These are phyloP conservation scores for Chaitophorus viminalis DNA, from an alignment of 2,888 invertebrate genomes.

Conservation along the genomic window DNA sequence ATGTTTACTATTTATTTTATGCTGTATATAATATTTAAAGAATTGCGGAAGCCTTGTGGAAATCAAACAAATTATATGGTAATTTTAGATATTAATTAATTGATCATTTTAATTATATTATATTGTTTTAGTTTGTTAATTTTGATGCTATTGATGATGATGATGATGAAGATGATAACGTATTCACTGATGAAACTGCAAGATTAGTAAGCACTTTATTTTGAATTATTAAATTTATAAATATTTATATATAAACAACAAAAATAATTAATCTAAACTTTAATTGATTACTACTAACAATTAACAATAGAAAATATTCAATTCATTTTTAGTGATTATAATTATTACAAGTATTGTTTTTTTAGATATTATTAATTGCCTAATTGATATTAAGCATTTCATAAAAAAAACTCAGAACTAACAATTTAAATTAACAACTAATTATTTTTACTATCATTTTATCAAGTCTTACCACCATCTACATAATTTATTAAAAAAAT, in stretches of 20 bases:
- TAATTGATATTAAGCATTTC: too few relatives aligned
- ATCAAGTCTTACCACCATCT: too few relatives aligned
- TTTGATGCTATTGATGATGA: constrained; percentile 45
- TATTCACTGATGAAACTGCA: constrained; percentile 54
- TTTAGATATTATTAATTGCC: too few relatives aligned
- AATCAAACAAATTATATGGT: constrained; percentile 75
- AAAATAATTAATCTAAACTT: neutral
- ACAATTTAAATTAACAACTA: too few relatives aligned
- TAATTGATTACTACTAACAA: too few relatives aligned
- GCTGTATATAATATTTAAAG: constrained; percentile 72
- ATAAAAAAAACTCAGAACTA: too few relatives aligned
- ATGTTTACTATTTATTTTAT: constrained; percentile 92
- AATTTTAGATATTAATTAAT: constrained; percentile 63
- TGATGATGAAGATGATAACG: constrained; percentile 39
- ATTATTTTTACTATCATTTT: too few relatives aligned
- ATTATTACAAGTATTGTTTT: too few relatives aligned
- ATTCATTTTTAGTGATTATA: too few relatives aligned
- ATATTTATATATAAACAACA: too few relatives aligned
- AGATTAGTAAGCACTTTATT: constrained; percentile 33
- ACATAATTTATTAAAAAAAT: too few relatives aligned
- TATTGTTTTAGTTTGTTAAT: constrained; percentile 48
- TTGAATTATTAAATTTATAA: neutral
- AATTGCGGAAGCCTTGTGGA: constrained; percentile 76
- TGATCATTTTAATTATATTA: neutral
- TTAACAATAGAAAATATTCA: too few relatives aligned